Conservation (phyloP, 2,797 vertebrate species). For the Channallabes apus region DNA sequence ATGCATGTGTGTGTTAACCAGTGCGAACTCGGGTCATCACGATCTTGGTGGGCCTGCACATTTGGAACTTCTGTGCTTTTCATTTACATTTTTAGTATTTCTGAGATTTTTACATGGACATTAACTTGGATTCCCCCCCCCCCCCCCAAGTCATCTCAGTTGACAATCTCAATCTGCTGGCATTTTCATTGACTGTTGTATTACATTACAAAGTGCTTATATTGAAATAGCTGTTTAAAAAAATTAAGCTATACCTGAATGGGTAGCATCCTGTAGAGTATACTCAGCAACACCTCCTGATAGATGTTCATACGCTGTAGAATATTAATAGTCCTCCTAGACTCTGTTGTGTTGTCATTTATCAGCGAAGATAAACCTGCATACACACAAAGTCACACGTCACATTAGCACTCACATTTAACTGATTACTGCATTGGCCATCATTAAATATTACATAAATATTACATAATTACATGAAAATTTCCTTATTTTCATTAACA, state of each 20-base stretch:
- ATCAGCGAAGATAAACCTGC: conserved; percentile 86
- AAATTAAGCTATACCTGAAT: conserved; percentile 80
- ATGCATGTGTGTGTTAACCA: too few relatives aligned
- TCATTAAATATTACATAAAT: neutral
- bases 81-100: too few relatives aligned
- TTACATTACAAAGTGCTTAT: neutral
- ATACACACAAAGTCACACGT: neutral
- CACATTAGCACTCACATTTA: neutral
- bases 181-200: neutral
- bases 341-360: conserved; percentile 96
- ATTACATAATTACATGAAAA: too few relatives aligned
- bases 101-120: too few relatives aligned
- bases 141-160: neutral
- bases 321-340: conserved; percentile 95
- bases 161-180: too few relatives aligned
- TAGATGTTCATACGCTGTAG: conserved; percentile 98
- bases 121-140: too few relatives aligned
- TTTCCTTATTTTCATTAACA: too few relatives aligned
- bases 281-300: conserved; percentile 92
- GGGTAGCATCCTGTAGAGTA: conserved; percentile 88
- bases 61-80: too few relatives aligned
- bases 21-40: too few relatives aligned
- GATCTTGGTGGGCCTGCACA: too few relatives aligned
- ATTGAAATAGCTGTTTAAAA: neutral
- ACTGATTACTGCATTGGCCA: neutral